These are phyloP conservation scores for Sussaba pulchella DNA, from an alignment of 2,888 invertebrate species.

Conservation along the genomic window DNA sequence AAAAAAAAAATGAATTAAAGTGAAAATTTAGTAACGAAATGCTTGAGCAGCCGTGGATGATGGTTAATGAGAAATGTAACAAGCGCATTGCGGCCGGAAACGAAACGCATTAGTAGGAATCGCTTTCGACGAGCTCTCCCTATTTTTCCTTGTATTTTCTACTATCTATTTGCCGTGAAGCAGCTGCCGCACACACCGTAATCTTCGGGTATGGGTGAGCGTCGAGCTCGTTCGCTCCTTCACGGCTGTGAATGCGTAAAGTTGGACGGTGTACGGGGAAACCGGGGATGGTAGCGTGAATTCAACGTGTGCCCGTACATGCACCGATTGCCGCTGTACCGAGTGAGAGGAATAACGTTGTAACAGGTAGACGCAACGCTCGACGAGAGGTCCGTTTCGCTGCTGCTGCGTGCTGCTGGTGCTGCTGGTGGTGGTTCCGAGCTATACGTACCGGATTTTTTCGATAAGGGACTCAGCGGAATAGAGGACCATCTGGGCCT, in stretches of 20 bases:
- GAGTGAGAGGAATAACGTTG: slow-evolving; percentile 17
- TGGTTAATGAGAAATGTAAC: slow-evolving; percentile 19
- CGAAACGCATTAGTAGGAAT: slow-evolving; percentile 68
- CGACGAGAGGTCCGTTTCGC: not conserved
- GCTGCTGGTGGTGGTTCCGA: slow-evolving; percentile 2
- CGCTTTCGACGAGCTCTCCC: slow-evolving; percentile 68
- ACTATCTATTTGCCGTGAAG: not conserved
- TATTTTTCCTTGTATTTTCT: slow-evolving; percentile 38
- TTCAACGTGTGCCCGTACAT: slow-evolving; percentile 28
- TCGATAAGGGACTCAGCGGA: no score
- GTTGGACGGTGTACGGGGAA: slow-evolving; percentile 3
- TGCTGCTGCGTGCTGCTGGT: slow-evolving; percentile 7
- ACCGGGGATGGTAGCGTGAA: not conserved
- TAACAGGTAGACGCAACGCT: slow-evolving; percentile 25
- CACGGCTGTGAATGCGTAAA: slow-evolving; percentile 59
- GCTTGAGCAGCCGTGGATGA: not conserved
- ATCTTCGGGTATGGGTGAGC: slow-evolving; percentile 28
- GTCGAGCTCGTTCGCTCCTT: not conserved
- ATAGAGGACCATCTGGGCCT: no score
- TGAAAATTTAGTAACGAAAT: no score
- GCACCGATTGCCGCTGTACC: slow-evolving; percentile 23
- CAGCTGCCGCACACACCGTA: not conserved
- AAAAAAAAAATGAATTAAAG: no score
- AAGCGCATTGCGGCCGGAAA: slow-evolving; percentile 57
- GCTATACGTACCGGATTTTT: not conserved